Conservation (phyloP, 2,888 invertebrate genomes). For the Allygus modestus region DNA sequence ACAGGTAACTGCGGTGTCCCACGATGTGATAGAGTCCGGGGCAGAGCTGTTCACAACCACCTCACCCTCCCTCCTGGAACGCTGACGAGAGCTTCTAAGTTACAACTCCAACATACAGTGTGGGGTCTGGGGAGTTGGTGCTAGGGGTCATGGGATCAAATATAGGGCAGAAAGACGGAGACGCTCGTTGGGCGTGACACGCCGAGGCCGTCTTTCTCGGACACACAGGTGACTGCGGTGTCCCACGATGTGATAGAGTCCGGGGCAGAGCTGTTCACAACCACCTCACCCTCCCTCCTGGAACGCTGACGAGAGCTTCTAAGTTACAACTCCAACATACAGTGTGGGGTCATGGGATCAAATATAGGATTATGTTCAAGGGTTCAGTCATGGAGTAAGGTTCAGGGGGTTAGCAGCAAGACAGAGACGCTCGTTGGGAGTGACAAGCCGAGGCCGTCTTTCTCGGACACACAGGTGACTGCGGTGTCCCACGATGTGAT, state of each 20-base stretch:
- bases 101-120: not conserved
- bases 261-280: conserved; percentile 70
- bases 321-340: not conserved
- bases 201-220: conserved; percentile 75
- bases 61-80: conserved; percentile 62
- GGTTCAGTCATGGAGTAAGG: too few species aligned
- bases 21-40: conserved; percentile 75
- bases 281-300: conserved; percentile 62
- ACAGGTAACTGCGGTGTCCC: conserved; percentile 74
- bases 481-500: conserved; percentile 75
- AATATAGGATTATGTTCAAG: too few species aligned
- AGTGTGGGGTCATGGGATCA: too few species aligned
- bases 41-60: conserved; percentile 66
- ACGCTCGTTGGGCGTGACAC: conserved; percentile 75
- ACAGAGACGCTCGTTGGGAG: conserved; percentile 75
- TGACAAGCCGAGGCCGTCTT: conserved; percentile 77
- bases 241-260: conserved; percentile 75
- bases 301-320: conserved; percentile 28
- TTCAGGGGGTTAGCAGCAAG: too few species aligned
- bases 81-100: conserved; percentile 5
- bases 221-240: conserved; percentile 73
- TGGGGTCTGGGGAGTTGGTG: too few species aligned
- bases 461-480: conserved; percentile 72
- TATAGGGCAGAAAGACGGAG: conserved; percentile 83
- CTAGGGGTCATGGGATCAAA: too few species aligned